Percentiles rank a stretch among this genome's conserved stretches.
These are phyloP conservation scores for Nylanderia fulva DNA, from an alignment of 1,140 invertebrate species.

Conservation along the genomic window DNA sequence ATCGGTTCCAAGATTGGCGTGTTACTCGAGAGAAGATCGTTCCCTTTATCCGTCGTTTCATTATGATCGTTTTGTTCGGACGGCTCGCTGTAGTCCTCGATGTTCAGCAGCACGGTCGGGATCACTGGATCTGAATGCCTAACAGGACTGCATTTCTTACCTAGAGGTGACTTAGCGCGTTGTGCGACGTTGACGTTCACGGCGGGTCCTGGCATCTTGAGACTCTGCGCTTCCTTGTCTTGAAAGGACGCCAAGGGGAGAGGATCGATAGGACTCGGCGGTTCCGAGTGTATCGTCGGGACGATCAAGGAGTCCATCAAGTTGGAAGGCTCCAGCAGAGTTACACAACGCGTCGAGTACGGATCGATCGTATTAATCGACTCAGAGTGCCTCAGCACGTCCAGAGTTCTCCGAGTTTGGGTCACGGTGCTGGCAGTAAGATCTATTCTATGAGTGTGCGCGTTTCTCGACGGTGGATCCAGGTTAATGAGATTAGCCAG, in stretches of 20 bases:
- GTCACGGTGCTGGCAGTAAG: constrained; percentile 45
- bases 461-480: constrained; percentile 52
- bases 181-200: neutral
- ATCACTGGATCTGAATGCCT: constrained; percentile 79
- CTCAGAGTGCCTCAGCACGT: constrained; percentile 74
- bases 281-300: constrained; percentile 81
- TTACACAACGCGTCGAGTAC: constrained; percentile 29
- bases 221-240: constrained; percentile 63
- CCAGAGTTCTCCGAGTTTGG: constrained; percentile 57
- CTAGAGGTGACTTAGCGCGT: constrained; percentile 23
- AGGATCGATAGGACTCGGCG: constrained; percentile 81
- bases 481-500: constrained; percentile 72
- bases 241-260: constrained; percentile 70
- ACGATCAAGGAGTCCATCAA: constrained; percentile 75
- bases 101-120: constrained; percentile 80
- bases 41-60: neutral
- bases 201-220: neutral
- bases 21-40: neutral
- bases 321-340: constrained; percentile 67
- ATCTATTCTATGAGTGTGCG: neutral
- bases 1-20: constrained; percentile 52
- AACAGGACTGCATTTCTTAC: constrained; percentile 71
- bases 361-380: constrained; percentile 70
- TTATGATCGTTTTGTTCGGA: neutral
- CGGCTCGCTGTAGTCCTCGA: constrained; percentile 76